These are phyloP conservation scores for Scatophagus argus DNA, from an alignment of 2,113 vertebrate species.

Conservation along the genomic window DNA sequence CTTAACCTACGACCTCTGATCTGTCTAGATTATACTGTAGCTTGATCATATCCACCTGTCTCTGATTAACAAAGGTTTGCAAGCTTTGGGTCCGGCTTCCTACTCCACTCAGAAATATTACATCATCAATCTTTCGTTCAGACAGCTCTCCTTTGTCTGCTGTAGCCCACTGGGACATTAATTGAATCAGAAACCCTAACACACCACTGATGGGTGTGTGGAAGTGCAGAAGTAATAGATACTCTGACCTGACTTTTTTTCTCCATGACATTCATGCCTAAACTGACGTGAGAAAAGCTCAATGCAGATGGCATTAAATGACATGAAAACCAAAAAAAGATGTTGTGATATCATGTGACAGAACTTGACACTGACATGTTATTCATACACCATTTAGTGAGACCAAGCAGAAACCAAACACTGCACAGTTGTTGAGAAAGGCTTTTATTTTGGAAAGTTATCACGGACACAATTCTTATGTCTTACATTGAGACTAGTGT, in stretches of 20 bases:
- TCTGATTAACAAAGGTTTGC: constrained; percentile 27
- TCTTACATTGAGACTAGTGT: too few species aligned
- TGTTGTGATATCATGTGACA: too few species aligned
- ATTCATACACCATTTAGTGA: too few species aligned
- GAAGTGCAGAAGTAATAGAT: background rate
- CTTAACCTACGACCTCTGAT: background rate
- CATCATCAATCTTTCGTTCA: constrained; percentile 30
- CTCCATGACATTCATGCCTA: too few species aligned
- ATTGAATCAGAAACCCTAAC: constrained; percentile 25
- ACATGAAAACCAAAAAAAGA: too few species aligned
- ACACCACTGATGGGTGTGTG: background rate
- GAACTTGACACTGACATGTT: too few species aligned
- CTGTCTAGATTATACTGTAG: background rate
- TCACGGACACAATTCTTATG: too few species aligned
- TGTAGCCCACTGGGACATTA: background rate
- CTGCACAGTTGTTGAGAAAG: too few species aligned
- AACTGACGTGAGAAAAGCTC: too few species aligned
- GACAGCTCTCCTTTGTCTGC: constrained; percentile 1
- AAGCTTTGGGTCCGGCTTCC: background rate
- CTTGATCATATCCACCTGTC: background rate
- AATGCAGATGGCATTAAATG: too few species aligned
- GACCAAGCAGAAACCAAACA: too few species aligned
- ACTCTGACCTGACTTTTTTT: background rate
- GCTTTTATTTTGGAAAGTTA: too few species aligned
- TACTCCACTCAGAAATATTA: background rate